Evolutionary conservation across 2,888 invertebrate species (phyloP).

Genomic region (Nezara viridula): DNA sequence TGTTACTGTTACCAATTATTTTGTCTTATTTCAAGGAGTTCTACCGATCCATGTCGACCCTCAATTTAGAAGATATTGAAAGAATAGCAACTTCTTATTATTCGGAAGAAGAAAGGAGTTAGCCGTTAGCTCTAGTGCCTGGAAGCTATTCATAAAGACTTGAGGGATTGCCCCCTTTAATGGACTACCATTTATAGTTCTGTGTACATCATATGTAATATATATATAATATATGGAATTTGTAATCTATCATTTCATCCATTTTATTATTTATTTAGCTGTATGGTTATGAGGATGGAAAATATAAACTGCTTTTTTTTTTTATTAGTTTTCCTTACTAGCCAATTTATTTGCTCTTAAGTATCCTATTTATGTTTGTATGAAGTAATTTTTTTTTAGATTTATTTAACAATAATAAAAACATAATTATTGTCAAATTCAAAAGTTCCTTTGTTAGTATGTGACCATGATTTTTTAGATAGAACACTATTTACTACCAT

Average conservation of each 20-base stretch:
- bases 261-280: constrained; percentile 51
- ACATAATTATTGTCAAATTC: neutral
- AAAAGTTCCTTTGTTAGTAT: neutral
- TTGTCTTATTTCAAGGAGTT: constrained; percentile 65
- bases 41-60: constrained; percentile 69
- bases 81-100: constrained; percentile 70
- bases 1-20: constrained; percentile 22
- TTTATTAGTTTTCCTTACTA: constrained; percentile 23
- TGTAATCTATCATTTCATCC: constrained; percentile 42
- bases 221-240: constrained; percentile 51
- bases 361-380: neutral
- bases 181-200: constrained; percentile 53
- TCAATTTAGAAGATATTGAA: constrained; percentile 76
- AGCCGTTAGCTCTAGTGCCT: constrained; percentile 45
- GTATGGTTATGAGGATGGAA: constrained; percentile 42
- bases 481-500: neutral
- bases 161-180: constrained; percentile 42
- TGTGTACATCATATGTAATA: constrained; percentile 58
- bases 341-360: neutral
- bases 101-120: constrained; percentile 64
- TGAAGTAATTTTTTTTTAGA: neutral
- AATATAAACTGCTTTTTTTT: constrained; percentile 49
- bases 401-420: neutral
- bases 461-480: neutral
- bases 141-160: constrained; percentile 46